A percentile compares a stretch with the other conserved stretches of the same genome.
phyloP scores from a whole-genome alignment of 2,888 invertebrate genomes.

The Neocrepidodera transversa region DNA sequence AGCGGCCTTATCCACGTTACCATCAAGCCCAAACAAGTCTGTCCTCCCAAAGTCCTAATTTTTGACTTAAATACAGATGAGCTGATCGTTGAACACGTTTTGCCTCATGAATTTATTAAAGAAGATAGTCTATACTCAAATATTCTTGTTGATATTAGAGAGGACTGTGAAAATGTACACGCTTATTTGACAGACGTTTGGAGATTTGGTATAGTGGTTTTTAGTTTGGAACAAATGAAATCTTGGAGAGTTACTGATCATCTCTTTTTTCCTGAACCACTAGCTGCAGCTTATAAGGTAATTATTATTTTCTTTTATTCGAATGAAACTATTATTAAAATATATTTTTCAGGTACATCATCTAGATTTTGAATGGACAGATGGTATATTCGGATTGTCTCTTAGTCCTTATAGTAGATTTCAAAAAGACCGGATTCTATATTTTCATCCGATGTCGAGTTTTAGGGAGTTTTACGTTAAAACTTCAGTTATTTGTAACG shows the following conservation, averaged over 20 bases:
- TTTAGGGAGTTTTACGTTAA: slow-evolving; percentile 78
- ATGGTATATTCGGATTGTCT: slow-evolving; percentile 80
- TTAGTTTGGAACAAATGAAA: slow-evolving; percentile 64
- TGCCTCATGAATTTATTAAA: slow-evolving; percentile 71
- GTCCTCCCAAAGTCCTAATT: slow-evolving; percentile 76
- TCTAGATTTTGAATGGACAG: slow-evolving; percentile 81
- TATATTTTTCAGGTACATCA: slow-evolving; percentile 64
- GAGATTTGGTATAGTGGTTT: slow-evolving; percentile 60
- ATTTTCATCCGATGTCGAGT: slow-evolving; percentile 84
- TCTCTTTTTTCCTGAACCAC: slow-evolving; percentile 75
- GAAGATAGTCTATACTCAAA: slow-evolving; percentile 74
- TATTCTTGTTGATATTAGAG: slow-evolving; percentile 69
- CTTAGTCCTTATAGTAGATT: slow-evolving; percentile 64
- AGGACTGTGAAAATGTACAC: slow-evolving; percentile 68
- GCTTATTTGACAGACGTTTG: slow-evolving; percentile 76
- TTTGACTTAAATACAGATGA: slow-evolving; percentile 74
- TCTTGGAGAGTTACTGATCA: slow-evolving; percentile 76
- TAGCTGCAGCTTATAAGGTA: slow-evolving; percentile 73
- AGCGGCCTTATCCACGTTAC: slow-evolving; percentile 78
- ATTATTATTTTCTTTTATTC: not conserved
- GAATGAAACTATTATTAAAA: not conserved
- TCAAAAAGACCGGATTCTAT: slow-evolving; percentile 69
- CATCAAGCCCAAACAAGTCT: slow-evolving; percentile 71
- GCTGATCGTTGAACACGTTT: slow-evolving; percentile 63
- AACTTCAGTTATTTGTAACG: slow-evolving; percentile 70